Evolutionary conservation across 1,140 invertebrate species (phyloP).

Genomic region (Hylaeus anthracinus): DNA sequence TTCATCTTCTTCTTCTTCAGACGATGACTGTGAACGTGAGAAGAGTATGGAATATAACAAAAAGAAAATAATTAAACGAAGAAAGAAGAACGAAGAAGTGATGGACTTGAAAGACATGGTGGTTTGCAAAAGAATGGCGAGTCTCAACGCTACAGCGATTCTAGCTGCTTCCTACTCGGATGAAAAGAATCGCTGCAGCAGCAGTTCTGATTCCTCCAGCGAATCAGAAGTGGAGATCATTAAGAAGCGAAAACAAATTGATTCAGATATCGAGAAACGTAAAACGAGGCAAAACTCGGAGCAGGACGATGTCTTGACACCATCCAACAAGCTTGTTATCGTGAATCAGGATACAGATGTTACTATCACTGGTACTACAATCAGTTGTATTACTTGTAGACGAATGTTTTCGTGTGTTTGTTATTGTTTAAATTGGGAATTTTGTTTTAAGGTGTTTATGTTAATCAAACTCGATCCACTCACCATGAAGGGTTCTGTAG

Average conservation of each 20-base stretch:
- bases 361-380: constrained; percentile 85
- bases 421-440: constrained; percentile 8
- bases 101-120: constrained; percentile 94
- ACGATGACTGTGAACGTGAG: constrained; percentile 80
- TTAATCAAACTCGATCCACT: constrained; percentile 87
- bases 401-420: background rate
- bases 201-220: constrained; percentile 81
- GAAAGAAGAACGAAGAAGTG: constrained; percentile 85
- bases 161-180: constrained; percentile 92
- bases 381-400: constrained; percentile 32
- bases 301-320: constrained; percentile 76
- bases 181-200: constrained; percentile 85
- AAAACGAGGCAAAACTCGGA: constrained; percentile 80
- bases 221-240: constrained; percentile 80
- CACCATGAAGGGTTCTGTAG: constrained; percentile 91
- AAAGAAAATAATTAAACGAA: constrained; percentile 76
- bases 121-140: constrained; percentile 94
- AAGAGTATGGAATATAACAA: constrained; percentile 75
- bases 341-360: constrained; percentile 92
- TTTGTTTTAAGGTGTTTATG: constrained; percentile 84
- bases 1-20: constrained; percentile 80
- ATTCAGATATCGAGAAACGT: constrained; percentile 82
- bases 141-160: constrained; percentile 95
- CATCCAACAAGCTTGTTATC: constrained; percentile 84
- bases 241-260: constrained; percentile 81